Conservation (phyloP, 2,113 vertebrate species). For the Scartelaos histophorus region DNA sequence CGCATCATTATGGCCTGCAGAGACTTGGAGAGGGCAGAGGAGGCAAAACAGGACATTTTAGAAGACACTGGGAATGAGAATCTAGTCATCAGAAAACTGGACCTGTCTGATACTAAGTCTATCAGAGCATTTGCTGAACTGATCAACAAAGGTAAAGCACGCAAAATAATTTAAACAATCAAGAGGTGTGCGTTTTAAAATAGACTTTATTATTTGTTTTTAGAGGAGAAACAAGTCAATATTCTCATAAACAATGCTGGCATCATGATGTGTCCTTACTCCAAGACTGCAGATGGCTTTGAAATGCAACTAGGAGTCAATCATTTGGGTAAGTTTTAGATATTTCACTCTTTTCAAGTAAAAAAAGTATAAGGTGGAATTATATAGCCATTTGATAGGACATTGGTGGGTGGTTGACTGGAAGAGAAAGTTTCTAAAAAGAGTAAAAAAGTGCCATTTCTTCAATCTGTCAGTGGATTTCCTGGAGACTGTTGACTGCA, state of each 20-base stretch:
- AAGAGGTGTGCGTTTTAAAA: neutral
- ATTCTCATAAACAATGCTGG: constrained; percentile 82
- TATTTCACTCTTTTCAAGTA: neutral
- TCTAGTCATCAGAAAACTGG: constrained; percentile 72
- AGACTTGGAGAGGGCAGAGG: constrained; percentile 76
- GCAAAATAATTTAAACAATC: neutral
- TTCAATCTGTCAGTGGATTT: constrained; percentile 19
- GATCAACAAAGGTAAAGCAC: constrained; percentile 67
- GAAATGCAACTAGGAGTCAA: constrained; percentile 82
- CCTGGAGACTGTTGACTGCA: constrained; percentile 8
- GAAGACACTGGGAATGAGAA: constrained; percentile 77
- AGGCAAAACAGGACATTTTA: constrained; percentile 67
- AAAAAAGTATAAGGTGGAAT: neutral
- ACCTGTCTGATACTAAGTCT: constrained; percentile 77
- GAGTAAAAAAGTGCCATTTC: neutral
- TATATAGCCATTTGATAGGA: neutral
- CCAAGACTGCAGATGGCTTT: constrained; percentile 76
- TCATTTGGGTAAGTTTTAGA: constrained; percentile 74
- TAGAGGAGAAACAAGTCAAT: constrained; percentile 78
- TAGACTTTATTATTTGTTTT: constrained; percentile 11
- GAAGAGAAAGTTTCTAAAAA: neutral
- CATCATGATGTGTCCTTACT: constrained; percentile 82
- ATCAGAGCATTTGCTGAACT: constrained; percentile 75
- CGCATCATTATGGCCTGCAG: constrained; percentile 79
- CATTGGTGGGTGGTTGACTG: neutral